phyloP scores from a whole-genome alignment of 2,113 vertebrate species.

The Catagonus wagneri region DNA sequence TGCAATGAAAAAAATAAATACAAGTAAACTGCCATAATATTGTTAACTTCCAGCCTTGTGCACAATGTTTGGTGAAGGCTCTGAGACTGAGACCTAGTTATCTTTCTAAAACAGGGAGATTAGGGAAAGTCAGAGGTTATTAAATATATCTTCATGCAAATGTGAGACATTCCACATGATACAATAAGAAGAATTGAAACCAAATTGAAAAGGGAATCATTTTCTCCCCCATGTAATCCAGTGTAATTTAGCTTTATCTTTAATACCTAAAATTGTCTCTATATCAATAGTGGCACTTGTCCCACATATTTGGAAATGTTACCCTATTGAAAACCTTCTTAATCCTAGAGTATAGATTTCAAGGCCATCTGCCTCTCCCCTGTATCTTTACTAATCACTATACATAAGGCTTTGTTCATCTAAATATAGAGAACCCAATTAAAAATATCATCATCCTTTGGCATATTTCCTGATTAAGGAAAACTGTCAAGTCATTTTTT shows the following conservation, averaged over 20 bases:
- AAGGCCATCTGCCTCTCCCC: neutral
- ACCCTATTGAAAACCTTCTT: neutral
- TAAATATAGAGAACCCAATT: neutral
- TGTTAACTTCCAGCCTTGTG: neutral
- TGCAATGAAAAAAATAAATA: neutral
- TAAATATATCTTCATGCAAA: neutral
- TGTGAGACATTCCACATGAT: neutral
- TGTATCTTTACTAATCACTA: neutral
- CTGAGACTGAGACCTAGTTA: neutral
- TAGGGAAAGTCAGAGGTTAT: neutral
- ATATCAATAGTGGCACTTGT: neutral
- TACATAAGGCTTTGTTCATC: neutral
- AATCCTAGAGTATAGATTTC: neutral
- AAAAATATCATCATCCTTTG: neutral
- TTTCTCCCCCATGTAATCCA: neutral
- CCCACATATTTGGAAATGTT: neutral
- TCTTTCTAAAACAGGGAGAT: neutral
- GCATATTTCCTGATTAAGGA: neutral
- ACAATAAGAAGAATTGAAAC: neutral
- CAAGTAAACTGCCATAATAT: neutral
- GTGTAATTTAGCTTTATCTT: neutral
- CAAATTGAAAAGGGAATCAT: neutral
- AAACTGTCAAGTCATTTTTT: neutral
- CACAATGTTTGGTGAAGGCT: neutral
- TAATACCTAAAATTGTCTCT: neutral